Evolutionary conservation across 2,797 vertebrate genomes (phyloP).

Genomic region (Antennarius maculatus): DNA sequence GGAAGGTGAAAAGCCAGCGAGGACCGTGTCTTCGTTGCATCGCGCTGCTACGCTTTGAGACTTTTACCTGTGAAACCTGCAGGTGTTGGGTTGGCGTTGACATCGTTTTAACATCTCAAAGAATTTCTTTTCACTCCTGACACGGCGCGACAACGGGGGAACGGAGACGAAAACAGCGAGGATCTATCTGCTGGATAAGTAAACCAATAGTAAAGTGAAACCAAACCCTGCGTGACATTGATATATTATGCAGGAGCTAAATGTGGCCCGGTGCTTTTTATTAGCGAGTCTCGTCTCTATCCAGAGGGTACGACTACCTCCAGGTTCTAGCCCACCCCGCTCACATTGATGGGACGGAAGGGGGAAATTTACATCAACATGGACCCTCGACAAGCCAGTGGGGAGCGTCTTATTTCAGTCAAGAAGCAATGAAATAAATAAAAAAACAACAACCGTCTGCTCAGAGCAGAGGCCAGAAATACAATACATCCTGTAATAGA

Average conservation of each 20-base stretch:
- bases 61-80: conserved; percentile 6
- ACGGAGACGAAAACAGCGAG: neutral
- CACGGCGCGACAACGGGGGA: neutral
- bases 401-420: neutral
- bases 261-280: neutral
- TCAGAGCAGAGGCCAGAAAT: conserved; percentile 4
- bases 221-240: neutral
- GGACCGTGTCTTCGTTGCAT: neutral
- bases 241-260: conserved; percentile 13
- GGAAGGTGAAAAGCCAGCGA: neutral
- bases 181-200: neutral
- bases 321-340: neutral
- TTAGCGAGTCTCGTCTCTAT: conserved; percentile 1
- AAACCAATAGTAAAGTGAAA: neutral
- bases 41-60: neutral
- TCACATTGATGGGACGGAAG: conserved; percentile 4
- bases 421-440: neutral
- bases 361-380: neutral
- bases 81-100: conserved; percentile 10
- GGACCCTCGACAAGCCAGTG: neutral
- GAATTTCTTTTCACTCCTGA: conserved; percentile 3
- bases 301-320: neutral
- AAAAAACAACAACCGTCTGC: too few species aligned
- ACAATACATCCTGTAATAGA: neutral
- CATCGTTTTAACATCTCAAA: conserved; percentile 36